Base-by-base conservation (phyloP, 2,113 vertebrate species). In the Xiphophorus couchianus region DNA sequence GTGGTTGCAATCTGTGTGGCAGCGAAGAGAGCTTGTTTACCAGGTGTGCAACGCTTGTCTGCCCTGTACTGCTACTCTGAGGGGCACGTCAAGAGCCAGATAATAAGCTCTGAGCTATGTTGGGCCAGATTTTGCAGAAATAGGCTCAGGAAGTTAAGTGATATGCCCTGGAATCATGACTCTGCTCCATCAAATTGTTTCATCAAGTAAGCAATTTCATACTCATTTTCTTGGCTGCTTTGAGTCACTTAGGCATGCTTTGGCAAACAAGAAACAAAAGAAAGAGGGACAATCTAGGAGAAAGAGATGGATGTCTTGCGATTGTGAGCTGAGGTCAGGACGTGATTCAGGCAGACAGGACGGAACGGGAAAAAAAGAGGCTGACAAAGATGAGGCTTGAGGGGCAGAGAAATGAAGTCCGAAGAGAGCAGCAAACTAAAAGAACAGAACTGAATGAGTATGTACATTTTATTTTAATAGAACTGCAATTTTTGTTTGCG, bases 31-130 rank as follows among this genome's bases (percentile, higher is more conserved):
- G 48, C 84, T 74, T 80, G 83, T 82, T 83, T 82, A 78, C 62
- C 76, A 66, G 61, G 74, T 66, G 69, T 72, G 65, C 44, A 70
- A 82, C 1, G 31, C 65, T 61, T 35, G 62, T 9, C 74, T 72
- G 76, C 72, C 71, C 86, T 77, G 71, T 58, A 66, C 30, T n/a
- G 63, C 80, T 74, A 29, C 67, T 86, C 84, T 64, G 71, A 29
- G 2, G 84, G 85, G 77, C 67, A 74, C 68, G 84, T 84, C 69
- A 30, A 69, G 69, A 76, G 74, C 66, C 64, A 65, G 66, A 81
- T 85, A 87, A 89, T 73, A 66, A 78, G 76, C 80, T 69, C 74
- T 74, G 85, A 85, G 78, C 76, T 69, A 58, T 4, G 54, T 65
- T 72, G 75, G 54, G 48, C 71, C 66, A 61, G 7, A 75, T 35